Evolutionary conservation across 1,140 invertebrate genomes (phyloP).

Genomic region (Habropoda laboriosa): DNA sequence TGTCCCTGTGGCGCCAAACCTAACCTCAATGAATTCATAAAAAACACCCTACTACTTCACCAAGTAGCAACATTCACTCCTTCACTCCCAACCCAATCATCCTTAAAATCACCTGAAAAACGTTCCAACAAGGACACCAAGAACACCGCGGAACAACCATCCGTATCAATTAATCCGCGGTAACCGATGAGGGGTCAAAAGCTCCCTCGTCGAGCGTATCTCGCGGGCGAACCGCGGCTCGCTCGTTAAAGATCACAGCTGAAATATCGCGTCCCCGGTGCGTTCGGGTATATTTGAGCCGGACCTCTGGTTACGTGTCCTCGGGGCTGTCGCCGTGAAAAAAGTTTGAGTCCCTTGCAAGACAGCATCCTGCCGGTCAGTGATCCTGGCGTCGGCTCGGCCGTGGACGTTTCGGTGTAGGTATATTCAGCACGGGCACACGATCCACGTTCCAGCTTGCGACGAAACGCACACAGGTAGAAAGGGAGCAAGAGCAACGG

Average conservation of each 20-base stretch:
- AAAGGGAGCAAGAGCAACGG: not conserved
- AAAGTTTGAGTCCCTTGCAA: conserved; percentile 62
- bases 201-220: not conserved
- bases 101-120: too few species aligned
- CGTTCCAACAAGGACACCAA: too few species aligned
- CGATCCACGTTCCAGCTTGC: conserved; percentile 38
- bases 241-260: conserved; percentile 49
- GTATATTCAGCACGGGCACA: conserved; percentile 15
- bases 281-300: conserved; percentile 40
- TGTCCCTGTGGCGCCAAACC: too few species aligned
- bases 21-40: too few species aligned
- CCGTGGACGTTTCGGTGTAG: conserved; percentile 26
- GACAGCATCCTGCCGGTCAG: conserved; percentile 59
- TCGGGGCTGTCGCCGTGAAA: conserved; percentile 55
- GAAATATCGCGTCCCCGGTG: conserved; percentile 40
- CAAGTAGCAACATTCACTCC: too few species aligned
- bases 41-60: too few species aligned
- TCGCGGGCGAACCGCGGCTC: not conserved
- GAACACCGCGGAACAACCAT: not conserved
- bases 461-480: conserved; percentile 5
- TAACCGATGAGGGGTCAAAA: not conserved
- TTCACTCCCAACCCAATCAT: too few species aligned
- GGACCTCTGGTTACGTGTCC: conserved; percentile 59
- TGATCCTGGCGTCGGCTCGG: conserved; percentile 43
- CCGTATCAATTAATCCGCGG: conserved; percentile 33